Conservation (phyloP, 2,113 vertebrate genomes). For the Noctilio leporinus region DNA sequence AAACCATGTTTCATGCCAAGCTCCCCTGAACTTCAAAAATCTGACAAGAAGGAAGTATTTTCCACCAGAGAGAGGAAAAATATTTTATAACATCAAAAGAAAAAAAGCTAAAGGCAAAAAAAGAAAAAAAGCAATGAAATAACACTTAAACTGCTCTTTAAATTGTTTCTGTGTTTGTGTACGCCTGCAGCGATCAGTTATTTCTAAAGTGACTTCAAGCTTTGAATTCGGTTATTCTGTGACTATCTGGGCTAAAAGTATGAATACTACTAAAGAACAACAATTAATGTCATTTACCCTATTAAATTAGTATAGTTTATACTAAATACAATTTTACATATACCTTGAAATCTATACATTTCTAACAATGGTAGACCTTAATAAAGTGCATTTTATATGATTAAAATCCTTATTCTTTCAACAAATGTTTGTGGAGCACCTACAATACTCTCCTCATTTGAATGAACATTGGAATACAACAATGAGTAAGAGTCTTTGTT, state of each 20-base stretch:
- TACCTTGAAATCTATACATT: neutral
- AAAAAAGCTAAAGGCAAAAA: constrained; percentile 30
- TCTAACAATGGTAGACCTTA: neutral
- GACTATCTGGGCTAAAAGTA: neutral
- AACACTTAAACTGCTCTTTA: constrained; percentile 24
- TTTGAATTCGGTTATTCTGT: constrained; percentile 5
- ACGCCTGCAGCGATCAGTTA: neutral
- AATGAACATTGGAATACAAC: neutral
- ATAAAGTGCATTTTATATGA: neutral
- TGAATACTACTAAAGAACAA: neutral
- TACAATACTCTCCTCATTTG: neutral
- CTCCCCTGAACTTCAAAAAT: constrained; percentile 10
- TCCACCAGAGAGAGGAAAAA: constrained; percentile 22
- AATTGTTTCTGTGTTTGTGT: neutral
- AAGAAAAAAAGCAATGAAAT: neutral
- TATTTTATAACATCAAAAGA: constrained; percentile 1
- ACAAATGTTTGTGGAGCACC: neutral
- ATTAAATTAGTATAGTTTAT: neutral
- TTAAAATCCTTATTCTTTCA: neutral
- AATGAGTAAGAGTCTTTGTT: neutral
- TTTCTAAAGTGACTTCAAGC: neutral
- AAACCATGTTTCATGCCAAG: neutral
- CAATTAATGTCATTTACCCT: neutral
- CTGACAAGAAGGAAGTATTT: neutral
- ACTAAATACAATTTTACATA: neutral